Evolutionary conservation across 2,888 invertebrate species (phyloP).

Genomic region (Eurytoma californica): DNA sequence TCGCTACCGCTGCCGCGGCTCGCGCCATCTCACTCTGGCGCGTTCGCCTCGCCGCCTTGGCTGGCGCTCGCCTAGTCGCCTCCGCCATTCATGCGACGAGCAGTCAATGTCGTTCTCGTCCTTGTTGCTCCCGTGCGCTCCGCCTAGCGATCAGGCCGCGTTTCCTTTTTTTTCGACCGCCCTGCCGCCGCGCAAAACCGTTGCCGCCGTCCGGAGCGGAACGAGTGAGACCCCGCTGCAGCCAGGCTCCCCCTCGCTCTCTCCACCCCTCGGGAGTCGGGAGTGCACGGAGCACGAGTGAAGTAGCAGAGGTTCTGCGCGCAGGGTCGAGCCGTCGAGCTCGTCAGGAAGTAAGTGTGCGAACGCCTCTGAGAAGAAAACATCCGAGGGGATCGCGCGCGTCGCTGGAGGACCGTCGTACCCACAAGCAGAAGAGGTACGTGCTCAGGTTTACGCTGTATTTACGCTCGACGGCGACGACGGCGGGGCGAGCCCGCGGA

Average conservation of each 20-base stretch:
- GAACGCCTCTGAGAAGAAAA: no score
- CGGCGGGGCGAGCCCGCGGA: no score
- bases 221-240: no score
- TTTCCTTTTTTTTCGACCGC: not conserved
- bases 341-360: no score
- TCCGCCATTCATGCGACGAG: not conserved
- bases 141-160: not conserved
- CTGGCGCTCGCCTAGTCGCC: not conserved
- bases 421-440: not conserved
- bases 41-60: not conserved
- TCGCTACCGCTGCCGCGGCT: not conserved
- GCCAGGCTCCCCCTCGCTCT: not conserved
- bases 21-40: conserved; percentile 7
- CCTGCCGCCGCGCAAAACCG: no score
- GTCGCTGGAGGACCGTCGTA: no score
- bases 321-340: no score
- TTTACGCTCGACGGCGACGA: not conserved
- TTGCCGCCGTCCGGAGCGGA: no score
- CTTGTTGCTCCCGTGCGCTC: conserved; percentile 7
- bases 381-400: no score
- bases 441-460: not conserved
- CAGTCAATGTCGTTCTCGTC: conserved; percentile 10
- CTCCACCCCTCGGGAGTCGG: not conserved
- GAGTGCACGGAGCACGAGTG: no score
- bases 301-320: no score